Evolutionary conservation across 2,113 vertebrate species (phyloP), one percentile per base, ranked within the genome.

Genomic region (Dunckerocampus dactyliophorus): DNA sequence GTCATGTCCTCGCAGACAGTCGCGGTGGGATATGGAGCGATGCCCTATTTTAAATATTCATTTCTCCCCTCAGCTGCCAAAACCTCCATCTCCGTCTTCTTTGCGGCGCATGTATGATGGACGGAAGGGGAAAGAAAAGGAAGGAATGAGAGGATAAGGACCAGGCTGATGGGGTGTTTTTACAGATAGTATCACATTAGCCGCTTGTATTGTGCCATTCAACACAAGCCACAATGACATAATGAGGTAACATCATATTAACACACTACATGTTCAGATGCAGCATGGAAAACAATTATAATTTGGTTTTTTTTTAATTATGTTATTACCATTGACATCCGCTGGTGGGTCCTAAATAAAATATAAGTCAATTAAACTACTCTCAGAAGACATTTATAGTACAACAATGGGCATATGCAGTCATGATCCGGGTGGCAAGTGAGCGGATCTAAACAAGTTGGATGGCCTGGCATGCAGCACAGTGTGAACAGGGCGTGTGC

Each of bases 21-120:
- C 72, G 76, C 12, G 72, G 75, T 67, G 67, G 64, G 76, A 70
- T 64, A 24, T 70, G 71, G 74, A 80, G 62, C 74, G 56, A 82
- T 74, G 82, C 76, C 65, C 58, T 16, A 65, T 74, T 77, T 82
- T 68, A 87, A 86, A 86, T 83, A 86, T 87, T 77, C 82, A 85
- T 85, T 72, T 74, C 66, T 72, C 71, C 75, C 74, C 72, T 82
- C 72, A 74, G 74, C 76, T 80, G 86, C 84, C 84, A 83, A 74
- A 71, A 39, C 8, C 19, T 51, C n/a, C 28, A 10, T 20, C 59
- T 62, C n/a, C 13, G 5, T 20, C 59, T 10, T 59, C 21, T 11
- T 59, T 28, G 19, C 3, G 47, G n/a, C 8, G 8, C 47, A 43
- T 8, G 39, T 12, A 14, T 58, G 69, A 74, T 62, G 71, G 67